phyloP scores from a whole-genome alignment of 2,888 invertebrate genomes.

The Galerucella pusilla region DNA sequence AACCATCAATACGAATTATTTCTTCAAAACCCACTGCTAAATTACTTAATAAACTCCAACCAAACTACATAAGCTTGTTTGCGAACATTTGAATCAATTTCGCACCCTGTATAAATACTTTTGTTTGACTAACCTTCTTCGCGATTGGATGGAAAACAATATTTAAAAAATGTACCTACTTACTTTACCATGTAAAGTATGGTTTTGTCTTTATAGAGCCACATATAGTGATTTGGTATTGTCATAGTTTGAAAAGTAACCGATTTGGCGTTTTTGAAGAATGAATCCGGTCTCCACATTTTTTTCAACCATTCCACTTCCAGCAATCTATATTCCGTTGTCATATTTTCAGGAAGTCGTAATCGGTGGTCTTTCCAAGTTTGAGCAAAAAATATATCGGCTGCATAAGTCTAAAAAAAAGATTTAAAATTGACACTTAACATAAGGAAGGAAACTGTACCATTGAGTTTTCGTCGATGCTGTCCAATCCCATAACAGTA shows the following conservation, averaged over 20 bases:
- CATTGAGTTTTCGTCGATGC: slow-evolving; percentile 96
- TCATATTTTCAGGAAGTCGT: slow-evolving; percentile 90
- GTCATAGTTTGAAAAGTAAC: slow-evolving; percentile 96
- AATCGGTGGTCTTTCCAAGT: slow-evolving; percentile 92
- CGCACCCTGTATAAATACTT: not conserved
- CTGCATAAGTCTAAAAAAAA: slow-evolving; percentile 81
- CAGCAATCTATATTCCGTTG: slow-evolving; percentile 86
- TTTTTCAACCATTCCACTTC: slow-evolving; percentile 92
- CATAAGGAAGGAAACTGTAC: slow-evolving; percentile 65
- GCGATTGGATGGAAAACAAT: not conserved
- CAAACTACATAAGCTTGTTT: too few species aligned
- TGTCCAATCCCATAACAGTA: slow-evolving; percentile 94
- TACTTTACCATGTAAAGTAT: slow-evolving; percentile 90
- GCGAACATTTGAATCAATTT: too few species aligned
- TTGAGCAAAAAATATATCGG: slow-evolving; percentile 93
- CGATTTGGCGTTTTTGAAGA: slow-evolving; percentile 93
- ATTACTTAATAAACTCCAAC: too few species aligned
- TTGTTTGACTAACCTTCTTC: not conserved
- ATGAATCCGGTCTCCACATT: slow-evolving; percentile 94
- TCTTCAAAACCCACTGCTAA: too few species aligned
- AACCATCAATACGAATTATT: too few species aligned
- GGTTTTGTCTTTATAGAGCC: slow-evolving; percentile 88
- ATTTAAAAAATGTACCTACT: slow-evolving; percentile 53
- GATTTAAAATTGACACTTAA: not conserved
- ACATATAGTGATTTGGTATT: slow-evolving; percentile 92